Evolutionary conservation across 64 coral and sea anemone genomes (phyloP).

Genomic region (Catalaphyllia jardinei): DNA sequence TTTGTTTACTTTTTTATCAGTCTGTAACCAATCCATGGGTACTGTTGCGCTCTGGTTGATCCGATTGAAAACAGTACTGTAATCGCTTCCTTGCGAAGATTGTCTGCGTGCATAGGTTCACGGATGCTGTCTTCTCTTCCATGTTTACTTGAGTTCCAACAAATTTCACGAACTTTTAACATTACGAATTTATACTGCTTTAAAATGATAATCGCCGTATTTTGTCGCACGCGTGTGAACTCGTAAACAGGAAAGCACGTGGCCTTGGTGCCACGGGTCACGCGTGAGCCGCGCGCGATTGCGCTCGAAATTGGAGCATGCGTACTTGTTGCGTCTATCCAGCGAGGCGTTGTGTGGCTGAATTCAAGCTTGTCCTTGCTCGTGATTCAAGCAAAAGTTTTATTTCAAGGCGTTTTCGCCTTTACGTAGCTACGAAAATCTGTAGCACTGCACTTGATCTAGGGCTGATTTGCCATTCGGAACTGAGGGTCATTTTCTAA

Average conservation of each 20-base stretch:
- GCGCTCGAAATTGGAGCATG: background rate
- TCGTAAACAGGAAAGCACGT: background rate
- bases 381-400: background rate
- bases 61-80: background rate
- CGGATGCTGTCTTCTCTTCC: too few species aligned
- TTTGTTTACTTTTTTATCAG: background rate
- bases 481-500: background rate
- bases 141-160: too few species aligned
- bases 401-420: conserved; percentile 15
- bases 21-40: background rate
- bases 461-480: background rate
- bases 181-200: too few species aligned
- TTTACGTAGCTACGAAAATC: background rate
- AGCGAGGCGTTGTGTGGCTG: conserved; percentile 26
- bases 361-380: background rate
- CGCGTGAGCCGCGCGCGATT: background rate
- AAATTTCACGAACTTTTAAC: background rate
- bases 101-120: too few species aligned
- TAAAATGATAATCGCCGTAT: background rate
- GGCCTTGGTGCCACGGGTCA: background rate
- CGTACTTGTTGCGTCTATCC: background rate
- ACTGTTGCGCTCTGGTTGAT: background rate
- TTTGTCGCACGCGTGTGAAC: background rate
- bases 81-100: background rate
- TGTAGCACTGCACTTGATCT: background rate